Evolutionary conservation across 2,113 vertebrate species (phyloP).

Genomic region (chimpanzee (Pan troglodytes)): NHGRI_mPanTro3-v2.1_pri NC_072421.2:93535001-93535500

Average conservation of each 20-base stretch:
- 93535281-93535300: not conserved
- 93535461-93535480: not conserved
- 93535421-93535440: not conserved
- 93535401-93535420: not conserved
- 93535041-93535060: conserved; percentile 69
- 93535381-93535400: not conserved
- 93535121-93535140: not conserved
- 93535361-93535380: not conserved
- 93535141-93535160: conserved; percentile 26
- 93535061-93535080: conserved; percentile 55
- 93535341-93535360: not conserved
- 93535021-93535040: conserved; percentile 68
- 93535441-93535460: not conserved
- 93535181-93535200: not conserved
- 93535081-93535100: conserved; percentile 35
- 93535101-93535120: not conserved
- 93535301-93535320: not conserved
- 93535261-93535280: not conserved
- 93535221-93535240: not conserved
- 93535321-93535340: not conserved
- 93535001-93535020: conserved; percentile 69
- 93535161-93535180: conserved; percentile 31
- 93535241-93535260: not conserved
- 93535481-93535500: not conserved
- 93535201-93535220: not conserved